Conservation (phyloP, 53 echinoderm and acorn worm genomes). For the Mesocentrotus franciscanus region DNA sequence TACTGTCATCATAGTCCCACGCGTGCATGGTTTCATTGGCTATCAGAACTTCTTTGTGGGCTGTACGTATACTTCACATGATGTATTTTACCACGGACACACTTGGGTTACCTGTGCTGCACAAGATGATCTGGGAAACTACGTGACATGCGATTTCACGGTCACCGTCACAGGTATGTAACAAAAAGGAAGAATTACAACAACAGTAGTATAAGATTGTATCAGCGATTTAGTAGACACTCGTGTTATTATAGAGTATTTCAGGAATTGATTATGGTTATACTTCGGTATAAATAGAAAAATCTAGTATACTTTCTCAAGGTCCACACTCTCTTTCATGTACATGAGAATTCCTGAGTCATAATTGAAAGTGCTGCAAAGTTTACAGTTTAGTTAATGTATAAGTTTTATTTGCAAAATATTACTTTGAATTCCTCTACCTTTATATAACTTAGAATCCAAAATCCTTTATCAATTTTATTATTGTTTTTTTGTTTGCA, state of each 20-base stretch:
- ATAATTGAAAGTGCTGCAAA: too few relatives aligned
- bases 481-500: too few relatives aligned
- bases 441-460: too few relatives aligned
- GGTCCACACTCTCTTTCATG: too few relatives aligned
- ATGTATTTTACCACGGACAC: neutral
- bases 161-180: neutral
- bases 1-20: neutral
- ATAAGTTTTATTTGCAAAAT: too few relatives aligned
- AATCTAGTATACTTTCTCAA: too few relatives aligned
- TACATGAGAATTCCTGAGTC: too few relatives aligned
- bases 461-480: too few relatives aligned
- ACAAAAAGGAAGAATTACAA: neutral
- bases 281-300: too few relatives aligned
- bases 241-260: neutral
- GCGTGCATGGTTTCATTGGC: neutral
- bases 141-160: neutral
- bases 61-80: neutral
- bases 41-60: neutral
- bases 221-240: neutral
- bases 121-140: neutral
- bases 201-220: neutral
- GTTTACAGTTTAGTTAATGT: too few relatives aligned
- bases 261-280: neutral
- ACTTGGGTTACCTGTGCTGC: neutral
- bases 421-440: too few relatives aligned